phyloP scores from a whole-genome alignment of 1,140 invertebrate genomes.

The Agrilus planipennis region DNA sequence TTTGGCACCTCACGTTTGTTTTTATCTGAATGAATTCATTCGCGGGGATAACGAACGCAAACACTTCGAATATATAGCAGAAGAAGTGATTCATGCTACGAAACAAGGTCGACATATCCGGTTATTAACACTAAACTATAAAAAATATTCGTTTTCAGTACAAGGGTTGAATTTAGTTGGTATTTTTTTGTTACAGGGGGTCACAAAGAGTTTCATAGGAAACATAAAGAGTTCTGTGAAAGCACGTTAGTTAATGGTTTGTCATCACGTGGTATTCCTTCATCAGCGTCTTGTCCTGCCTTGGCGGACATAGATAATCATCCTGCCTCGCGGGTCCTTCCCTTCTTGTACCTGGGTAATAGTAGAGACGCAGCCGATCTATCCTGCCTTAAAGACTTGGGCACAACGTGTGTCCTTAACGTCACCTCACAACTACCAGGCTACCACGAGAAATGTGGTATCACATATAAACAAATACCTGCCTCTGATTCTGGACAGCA shows the following conservation, averaged over 20 bases:
- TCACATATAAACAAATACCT: slow-evolving; percentile 71
- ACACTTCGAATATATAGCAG: no score
- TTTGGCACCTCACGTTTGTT: no score
- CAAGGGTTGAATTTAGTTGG: no score
- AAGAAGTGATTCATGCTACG: no score
- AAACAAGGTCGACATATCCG: no score
- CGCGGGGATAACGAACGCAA: no score
- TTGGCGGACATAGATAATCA: slow-evolving; percentile 59
- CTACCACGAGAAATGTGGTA: slow-evolving; percentile 55
- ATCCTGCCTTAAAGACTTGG: slow-evolving; percentile 49
- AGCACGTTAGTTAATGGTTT: slow-evolving; percentile 40
- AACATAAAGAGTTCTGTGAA: slow-evolving; percentile 53
- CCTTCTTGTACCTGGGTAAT: slow-evolving; percentile 82
- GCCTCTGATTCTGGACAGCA: slow-evolving; percentile 77
- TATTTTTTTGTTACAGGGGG: slow-evolving; percentile 42
- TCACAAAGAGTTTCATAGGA: slow-evolving; percentile 54
- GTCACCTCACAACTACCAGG: slow-evolving; percentile 70
- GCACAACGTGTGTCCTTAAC: slow-evolving; percentile 66
- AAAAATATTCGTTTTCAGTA: no score
- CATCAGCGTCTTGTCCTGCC: slow-evolving; percentile 29
- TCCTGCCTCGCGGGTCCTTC: slow-evolving; percentile 68
- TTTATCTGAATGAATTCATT: no score
- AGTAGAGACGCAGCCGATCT: slow-evolving; percentile 70
- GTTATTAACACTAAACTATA: no score
- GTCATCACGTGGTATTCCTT: slow-evolving; percentile 24